Conservation (phyloP, 1,140 invertebrate genomes). For the Augochlora pura region DNA sequence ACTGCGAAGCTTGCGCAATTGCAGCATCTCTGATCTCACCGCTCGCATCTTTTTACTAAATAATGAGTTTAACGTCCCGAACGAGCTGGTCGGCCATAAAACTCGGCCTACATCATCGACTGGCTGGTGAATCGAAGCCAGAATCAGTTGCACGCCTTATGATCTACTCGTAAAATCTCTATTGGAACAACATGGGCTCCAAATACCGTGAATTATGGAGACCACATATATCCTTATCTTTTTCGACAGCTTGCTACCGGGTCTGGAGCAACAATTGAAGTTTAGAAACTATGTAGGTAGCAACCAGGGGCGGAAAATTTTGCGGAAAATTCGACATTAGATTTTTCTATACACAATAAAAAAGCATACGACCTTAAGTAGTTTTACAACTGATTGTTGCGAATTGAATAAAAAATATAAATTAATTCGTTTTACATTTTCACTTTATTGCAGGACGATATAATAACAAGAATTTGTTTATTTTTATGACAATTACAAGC, state of each 20-base stretch:
- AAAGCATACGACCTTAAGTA: no score
- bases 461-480: no score
- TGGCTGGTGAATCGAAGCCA: background rate
- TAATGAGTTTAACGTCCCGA: constrained; percentile 25
- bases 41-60: constrained; percentile 19
- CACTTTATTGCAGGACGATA: no score
- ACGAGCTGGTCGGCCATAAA: background rate
- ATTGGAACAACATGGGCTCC: background rate
- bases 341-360: no score
- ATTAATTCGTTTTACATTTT: no score
- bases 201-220: background rate
- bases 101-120: constrained; percentile 6
- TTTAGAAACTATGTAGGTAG: no score
- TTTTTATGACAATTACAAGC: no score
- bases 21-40: background rate
- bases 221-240: background rate
- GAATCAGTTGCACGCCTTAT: background rate
- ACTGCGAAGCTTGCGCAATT: constrained; percentile 23
- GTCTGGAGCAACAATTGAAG: background rate
- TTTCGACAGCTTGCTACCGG: background rate
- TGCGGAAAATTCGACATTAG: no score
- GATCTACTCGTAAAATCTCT: background rate
- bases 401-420: no score
- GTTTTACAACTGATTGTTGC: no score
- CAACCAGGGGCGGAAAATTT: no score